A percentile compares a stretch with the other conserved stretches of the same genome.
Conservation (phyloP, 2,113 vertebrate genomes). For the Butastur rufipennis region DNA sequence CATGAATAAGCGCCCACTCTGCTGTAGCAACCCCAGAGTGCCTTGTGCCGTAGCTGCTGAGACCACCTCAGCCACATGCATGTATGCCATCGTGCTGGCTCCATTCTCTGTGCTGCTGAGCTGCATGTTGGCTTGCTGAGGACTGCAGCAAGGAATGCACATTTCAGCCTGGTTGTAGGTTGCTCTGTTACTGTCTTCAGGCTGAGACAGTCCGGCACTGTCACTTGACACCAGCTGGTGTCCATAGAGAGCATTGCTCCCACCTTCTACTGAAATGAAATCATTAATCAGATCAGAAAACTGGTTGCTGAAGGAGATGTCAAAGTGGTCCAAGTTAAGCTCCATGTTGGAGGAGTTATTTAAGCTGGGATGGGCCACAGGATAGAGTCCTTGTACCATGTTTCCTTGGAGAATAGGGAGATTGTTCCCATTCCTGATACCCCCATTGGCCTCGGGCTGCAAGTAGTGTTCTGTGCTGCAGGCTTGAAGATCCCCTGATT, state of each 20-base stretch:
- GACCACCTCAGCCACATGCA: constrained; percentile 97
- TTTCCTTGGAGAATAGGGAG: constrained; percentile 90
- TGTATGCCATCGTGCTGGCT: constrained; percentile 88
- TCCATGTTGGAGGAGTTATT: constrained; percentile 87
- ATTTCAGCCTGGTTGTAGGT: constrained; percentile 90
- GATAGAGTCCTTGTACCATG: constrained; percentile 95
- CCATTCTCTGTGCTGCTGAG: constrained; percentile 79
- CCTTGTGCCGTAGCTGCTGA: constrained; percentile 89
- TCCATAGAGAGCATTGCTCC: constrained; percentile 85
- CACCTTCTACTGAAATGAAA: constrained; percentile 96
- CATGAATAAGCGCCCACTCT: constrained; percentile 94
- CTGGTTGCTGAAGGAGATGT: constrained; percentile 99
- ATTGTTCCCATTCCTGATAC: constrained; percentile 74
- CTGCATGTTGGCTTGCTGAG: constrained; percentile 82
- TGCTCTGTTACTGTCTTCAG: constrained; percentile 80
- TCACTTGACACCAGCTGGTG: constrained; percentile 90
- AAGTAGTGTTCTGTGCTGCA: constrained; percentile 91
- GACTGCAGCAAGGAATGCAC: constrained; percentile 97
- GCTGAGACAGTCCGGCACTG: constrained; percentile 78
- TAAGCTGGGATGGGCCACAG: constrained; percentile 83
- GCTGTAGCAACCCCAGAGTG: constrained; percentile 93
- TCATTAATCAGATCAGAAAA: constrained; percentile 99
- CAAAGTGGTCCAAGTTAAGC: constrained; percentile 98
- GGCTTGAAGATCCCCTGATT: constrained; percentile 88
- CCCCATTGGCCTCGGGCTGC: constrained; percentile 82